Base-by-base conservation (phyloP, 2,113 vertebrate species). In the Brevimyrus niger region DNA sequence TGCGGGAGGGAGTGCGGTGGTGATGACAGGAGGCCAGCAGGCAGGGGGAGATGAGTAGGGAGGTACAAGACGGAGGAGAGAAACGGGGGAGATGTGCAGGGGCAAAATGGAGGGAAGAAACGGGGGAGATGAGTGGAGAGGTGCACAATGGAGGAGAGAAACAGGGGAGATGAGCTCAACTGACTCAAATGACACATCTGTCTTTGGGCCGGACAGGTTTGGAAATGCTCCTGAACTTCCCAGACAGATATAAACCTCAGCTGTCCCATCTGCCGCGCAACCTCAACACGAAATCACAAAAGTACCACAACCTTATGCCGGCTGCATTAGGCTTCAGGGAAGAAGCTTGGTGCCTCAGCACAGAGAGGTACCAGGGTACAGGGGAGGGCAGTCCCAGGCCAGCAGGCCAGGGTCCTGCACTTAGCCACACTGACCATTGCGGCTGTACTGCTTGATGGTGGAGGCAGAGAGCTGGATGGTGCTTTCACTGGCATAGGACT, bases 381-480 rank as follows among this genome's bases (percentile, higher is more conserved):
- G 31, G 15, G 35, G 1, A 1, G 15, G 21, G 44, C 38, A 9
- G 44, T 9, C 1, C 38, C 19, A 55, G 82, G 46, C 65, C 84
- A 80, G 15, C 19, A 55, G 82, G 46, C 65, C 84, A 80, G 15
- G 35, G 73, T 19, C 3, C 82, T 87, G 46, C 19, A 10, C 9
- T n/a, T 10, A 11, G 1, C 42, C 44, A 0, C 90, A 91, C 97
- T 97, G 92, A 98, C 97, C 97, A 0, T 98, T 98, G 50, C 97
- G 97, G 92, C 97, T 98, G 96, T 98, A 98, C 95, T 98, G 97
- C 89, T 98, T 98, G 95, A 98, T 97, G 9, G 97, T 97, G 80
- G 97, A 97, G 86, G 97, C 97, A 0, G 97, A 97, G 13, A 98
- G 97, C 93, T 97, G 97, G 94, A 98, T 98, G 91, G 96, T 96